Evolutionary conservation across 2,797 vertebrate species (phyloP), one percentile per base, ranked within the genome.

Genomic region (Syncerus caffer): DNA sequence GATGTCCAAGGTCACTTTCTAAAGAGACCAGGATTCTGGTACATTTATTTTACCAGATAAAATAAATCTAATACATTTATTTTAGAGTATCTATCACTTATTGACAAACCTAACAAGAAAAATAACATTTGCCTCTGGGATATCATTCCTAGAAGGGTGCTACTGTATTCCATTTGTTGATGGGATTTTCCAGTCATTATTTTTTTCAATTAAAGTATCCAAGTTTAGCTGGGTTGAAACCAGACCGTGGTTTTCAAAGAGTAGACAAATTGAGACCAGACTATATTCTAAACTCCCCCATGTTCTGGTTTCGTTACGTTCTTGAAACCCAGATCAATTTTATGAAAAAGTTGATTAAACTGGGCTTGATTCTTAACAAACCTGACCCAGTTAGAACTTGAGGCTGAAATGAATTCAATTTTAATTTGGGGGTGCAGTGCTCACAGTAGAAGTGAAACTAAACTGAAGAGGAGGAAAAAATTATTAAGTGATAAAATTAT

Each of bases 241-340:
- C 53, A 98, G 97, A 98, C 96, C 96, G 76, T 96, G 96, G 98
- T 97, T 98, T 97, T 95, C 92, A 94, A 97, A 97, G 47, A 97
- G 78, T 87, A 98, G 97, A 96, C 95, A 94, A 96, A 97, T 89
- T 97, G 97, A 98, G 96, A 97, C 47, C 76, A 98, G 96, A 98
- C 97, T 97, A 31, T 58, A 96, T 92, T 97, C 89, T 96, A 92
- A 96, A 97, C 97, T 97, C 98, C 95, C 92, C 98, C 98, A 98
- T 67, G 9, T 97, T 97, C 95, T 98, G 96, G 97, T 98, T 98
- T 98, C 98, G 93, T 97, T 97, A 98, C 55, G 55, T 60, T 98
- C 97, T 97, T 96, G 97, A 98, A 98, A 98, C 98, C 78, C 88
- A 96, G 93, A 89, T 93, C 82, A 89, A 97, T 96, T 97, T 98